Conservation (phyloP, 2,888 invertebrate species). For the Petrolisthes manimaculis region DNA sequence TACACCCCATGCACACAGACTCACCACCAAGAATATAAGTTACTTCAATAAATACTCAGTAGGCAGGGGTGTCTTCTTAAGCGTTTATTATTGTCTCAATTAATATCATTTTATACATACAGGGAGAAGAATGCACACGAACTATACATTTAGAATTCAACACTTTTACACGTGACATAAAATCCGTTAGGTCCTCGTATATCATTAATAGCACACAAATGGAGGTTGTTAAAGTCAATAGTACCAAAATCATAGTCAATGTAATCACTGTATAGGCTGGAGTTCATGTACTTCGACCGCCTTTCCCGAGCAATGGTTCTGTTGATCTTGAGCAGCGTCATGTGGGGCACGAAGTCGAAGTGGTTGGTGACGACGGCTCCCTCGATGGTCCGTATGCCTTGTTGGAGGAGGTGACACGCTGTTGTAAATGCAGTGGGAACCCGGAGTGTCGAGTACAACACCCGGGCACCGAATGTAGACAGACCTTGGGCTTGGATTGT, state of each 20-base stretch:
- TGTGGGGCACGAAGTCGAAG: conserved; percentile 71
- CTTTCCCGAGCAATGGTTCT: conserved; percentile 68
- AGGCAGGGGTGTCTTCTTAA: too few species aligned
- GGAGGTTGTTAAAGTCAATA: conserved; percentile 69
- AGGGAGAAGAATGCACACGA: too few species aligned
- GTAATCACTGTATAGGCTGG: conserved; percentile 68
- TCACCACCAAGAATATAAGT: too few species aligned
- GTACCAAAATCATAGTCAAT: conserved; percentile 69
- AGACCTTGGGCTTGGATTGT: conserved; percentile 67
- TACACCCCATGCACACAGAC: too few species aligned
- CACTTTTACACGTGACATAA: conserved; percentile 67
- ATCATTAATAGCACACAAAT: conserved; percentile 70
- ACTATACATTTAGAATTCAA: conserved; percentile 37
- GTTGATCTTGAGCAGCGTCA: conserved; percentile 71
- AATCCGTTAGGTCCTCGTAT: conserved; percentile 70
- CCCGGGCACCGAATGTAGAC: conserved; percentile 70
- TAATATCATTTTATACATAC: too few species aligned
- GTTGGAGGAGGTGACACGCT: conserved; percentile 68
- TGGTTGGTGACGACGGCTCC: conserved; percentile 70
- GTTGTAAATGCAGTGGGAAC: conserved; percentile 68
- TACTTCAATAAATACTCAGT: too few species aligned
- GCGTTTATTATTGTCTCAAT: too few species aligned
- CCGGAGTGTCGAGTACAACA: conserved; percentile 70
- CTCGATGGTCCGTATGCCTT: conserved; percentile 67
- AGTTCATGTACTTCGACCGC: conserved; percentile 69